These are phyloP conservation scores for Ectemnius cavifrons DNA, from an alignment of 2,888 invertebrate species.

Conservation along the genomic window DNA sequence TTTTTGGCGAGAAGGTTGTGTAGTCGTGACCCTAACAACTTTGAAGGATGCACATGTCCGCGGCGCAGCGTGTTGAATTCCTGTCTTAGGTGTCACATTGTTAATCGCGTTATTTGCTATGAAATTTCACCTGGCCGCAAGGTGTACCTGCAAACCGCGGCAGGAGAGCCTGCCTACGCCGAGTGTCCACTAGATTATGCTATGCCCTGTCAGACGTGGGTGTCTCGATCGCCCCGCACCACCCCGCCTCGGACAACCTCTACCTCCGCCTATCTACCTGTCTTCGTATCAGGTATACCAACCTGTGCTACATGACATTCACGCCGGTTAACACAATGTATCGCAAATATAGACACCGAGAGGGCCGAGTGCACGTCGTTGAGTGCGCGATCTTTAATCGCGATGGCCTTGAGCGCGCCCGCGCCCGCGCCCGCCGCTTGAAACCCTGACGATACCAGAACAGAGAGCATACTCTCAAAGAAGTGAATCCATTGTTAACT, in stretches of 20 bases:
- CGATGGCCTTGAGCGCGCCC: background rate
- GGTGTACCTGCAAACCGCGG: slow-evolving; percentile 50
- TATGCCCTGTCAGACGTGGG: slow-evolving; percentile 62
- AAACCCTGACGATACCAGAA: no score
- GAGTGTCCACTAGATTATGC: slow-evolving; percentile 59
- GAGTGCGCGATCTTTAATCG: background rate
- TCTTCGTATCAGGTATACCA: slow-evolving; percentile 39
- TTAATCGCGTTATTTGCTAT: slow-evolving; percentile 44
- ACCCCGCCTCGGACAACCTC: no score
- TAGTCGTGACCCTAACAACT: no score
- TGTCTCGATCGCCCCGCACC: slow-evolving; percentile 47
- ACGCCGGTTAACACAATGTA: slow-evolving; percentile 18
- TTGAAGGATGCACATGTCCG: no score
- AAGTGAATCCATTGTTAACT: no score
- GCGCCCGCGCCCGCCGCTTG: slow-evolving; percentile 9
- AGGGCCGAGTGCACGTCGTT: background rate
- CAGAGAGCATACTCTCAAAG: no score
- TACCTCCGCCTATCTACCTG: slow-evolving; percentile 9
- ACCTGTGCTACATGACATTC: slow-evolving; percentile 29
- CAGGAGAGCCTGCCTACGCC: slow-evolving; percentile 56
- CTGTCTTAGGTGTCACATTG: no score
- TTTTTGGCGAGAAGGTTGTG: no score
- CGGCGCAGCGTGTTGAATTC: no score
- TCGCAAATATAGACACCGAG: slow-evolving; percentile 1
- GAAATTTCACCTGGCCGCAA: slow-evolving; percentile 55